These are phyloP conservation scores for Pomacea canaliculata DNA, from an alignment of 2,888 invertebrate species.

Conservation along the genomic window DNA sequence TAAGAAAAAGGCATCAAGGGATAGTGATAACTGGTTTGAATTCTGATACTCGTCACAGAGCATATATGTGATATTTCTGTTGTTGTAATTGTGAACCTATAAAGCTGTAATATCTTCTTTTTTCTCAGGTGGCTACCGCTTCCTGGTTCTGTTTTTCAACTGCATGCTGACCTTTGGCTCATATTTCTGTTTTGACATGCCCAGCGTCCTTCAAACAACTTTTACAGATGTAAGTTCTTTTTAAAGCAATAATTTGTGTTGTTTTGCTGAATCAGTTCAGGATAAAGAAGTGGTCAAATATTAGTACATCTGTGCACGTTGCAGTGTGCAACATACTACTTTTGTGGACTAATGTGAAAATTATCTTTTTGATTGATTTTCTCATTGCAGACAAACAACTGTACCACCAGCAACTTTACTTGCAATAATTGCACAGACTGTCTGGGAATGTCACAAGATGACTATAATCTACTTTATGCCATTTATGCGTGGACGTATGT, in stretches of 20 bases:
- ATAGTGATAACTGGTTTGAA: too few relatives aligned
- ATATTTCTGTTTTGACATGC: conserved; percentile 72
- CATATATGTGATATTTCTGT: too few relatives aligned
- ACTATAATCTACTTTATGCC: conserved; percentile 70
- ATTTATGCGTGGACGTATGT: conserved; percentile 71
- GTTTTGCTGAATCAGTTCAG: too few relatives aligned
- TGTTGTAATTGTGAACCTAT: too few relatives aligned
- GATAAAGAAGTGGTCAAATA: too few relatives aligned
- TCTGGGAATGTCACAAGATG: conserved; percentile 65
- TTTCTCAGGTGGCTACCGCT: conserved; percentile 61
- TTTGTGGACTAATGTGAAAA: too few relatives aligned
- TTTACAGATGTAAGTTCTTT: conserved; percentile 60
- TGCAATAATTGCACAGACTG: conserved; percentile 55
- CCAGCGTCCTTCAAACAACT: conserved; percentile 68
- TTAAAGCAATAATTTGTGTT: background rate
- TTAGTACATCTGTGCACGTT: too few relatives aligned
- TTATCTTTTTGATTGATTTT: background rate
- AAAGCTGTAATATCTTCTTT: too few relatives aligned
- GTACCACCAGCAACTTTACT: conserved; percentile 22
- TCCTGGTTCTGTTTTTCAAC: conserved; percentile 69
- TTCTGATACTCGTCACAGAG: too few relatives aligned
- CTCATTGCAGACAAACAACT: conserved; percentile 22
- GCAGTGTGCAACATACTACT: too few relatives aligned
- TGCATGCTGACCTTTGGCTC: conserved; percentile 71
- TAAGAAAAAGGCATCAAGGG: too few relatives aligned